Evolutionary conservation across 2,888 invertebrate genomes (phyloP), one percentile per base, ranked within the genome.

Genomic region (Pachycephus smyrnensis): DNA sequence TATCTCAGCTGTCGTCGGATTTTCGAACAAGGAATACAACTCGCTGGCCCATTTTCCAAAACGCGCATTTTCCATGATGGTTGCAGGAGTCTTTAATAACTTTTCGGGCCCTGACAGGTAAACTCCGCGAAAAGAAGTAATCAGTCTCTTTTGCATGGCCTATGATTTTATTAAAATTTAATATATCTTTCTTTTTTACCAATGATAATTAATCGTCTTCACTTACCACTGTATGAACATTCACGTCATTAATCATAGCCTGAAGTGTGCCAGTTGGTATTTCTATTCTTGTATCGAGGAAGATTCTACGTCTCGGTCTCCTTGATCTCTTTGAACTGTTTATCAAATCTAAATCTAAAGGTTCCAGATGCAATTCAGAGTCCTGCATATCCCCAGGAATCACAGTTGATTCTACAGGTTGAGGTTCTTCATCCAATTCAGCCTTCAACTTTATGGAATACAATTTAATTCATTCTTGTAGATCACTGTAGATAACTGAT

Each of bases 401-500:
- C 6, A 23, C 55, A 55, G 55, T 55, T 23, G 55, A 55, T 55
- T 55, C 55, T 23, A 23, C 55, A 6, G 23, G 55, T 23, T 23
- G 55, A 55, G 55, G 23, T 9, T 9, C 32, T 71, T 71, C 15
- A 30, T 30, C 31, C 30, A 23, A 40, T 69, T 69, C 31, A 32
- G n/a, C 30, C 31, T 71, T 12, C 71, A 32, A 32, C 32, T 32
- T 33, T 15, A 32, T 71, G 32, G 31, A 71, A 71, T 71, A 32
- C 12, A 71, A 71, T 33, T 71, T 32, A 71, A 31, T 71, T 71
- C 15, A 12, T 71, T 69, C 55, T 33, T 2, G 73, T 71, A 31
- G 71, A 76, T 71, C 33, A 69, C 69, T 76, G 35, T 73, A 36
- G 11, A 55, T 73, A 77, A 69, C n/a, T 33, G 23, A 37, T n/a